Conservation (phyloP, 1,140 invertebrate genomes). For the Microplitis demolitor region DNA sequence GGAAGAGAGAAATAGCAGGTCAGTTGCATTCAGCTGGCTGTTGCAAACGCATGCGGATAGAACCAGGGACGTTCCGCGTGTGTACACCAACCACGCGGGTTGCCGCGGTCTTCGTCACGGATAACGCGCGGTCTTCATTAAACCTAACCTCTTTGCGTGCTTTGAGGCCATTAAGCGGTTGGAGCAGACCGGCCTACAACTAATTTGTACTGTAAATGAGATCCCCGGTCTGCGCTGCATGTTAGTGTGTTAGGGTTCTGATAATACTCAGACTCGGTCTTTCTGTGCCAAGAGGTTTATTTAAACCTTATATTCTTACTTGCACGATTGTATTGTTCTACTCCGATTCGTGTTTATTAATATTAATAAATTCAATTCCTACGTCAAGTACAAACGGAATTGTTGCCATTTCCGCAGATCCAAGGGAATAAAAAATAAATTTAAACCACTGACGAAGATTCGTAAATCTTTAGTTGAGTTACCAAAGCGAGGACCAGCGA, state of each 20-base stretch:
- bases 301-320: too few species aligned
- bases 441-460: slow-evolving; percentile 9
- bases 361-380: too few species aligned
- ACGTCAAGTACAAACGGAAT: too few species aligned
- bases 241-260: too few species aligned
- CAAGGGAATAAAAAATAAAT: too few species aligned
- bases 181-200: slow-evolving; percentile 48
- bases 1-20: not conserved
- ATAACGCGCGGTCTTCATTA: slow-evolving; percentile 59
- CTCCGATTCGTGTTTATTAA: too few species aligned
- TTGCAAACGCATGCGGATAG: not conserved
- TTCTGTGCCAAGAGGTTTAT: too few species aligned
- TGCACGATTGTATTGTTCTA: too few species aligned
- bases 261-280: too few species aligned
- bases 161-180: slow-evolving; percentile 49
- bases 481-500: slow-evolving; percentile 8
- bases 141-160: slow-evolving; percentile 57
- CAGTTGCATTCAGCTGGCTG: not conserved
- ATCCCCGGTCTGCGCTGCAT: slow-evolving; percentile 38
- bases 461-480: slow-evolving; percentile 30
- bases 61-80: slow-evolving; percentile 13
- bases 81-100: slow-evolving; percentile 22
- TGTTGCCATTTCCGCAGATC: too few species aligned
- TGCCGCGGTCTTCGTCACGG: slow-evolving; percentile 48
- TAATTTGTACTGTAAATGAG: slow-evolving; percentile 61